Conservation (phyloP, 2,113 vertebrate species). For the Cyphomyrus discorhynchus region DNA sequence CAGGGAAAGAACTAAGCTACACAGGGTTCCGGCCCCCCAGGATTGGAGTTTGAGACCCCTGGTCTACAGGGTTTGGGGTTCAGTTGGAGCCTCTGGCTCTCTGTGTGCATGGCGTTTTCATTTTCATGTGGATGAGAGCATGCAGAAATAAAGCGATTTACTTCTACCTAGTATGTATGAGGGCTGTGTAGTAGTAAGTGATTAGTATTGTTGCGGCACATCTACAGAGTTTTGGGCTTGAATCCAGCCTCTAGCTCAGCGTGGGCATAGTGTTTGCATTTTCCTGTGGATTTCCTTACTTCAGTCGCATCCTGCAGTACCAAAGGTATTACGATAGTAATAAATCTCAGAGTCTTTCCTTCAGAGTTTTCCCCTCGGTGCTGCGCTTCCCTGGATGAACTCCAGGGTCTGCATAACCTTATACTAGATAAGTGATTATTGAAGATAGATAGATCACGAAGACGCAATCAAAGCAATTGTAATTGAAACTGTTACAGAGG, state of each 20-base stretch:
- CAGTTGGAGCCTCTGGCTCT: not conserved
- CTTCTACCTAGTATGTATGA: not conserved
- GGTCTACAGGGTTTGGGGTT: not conserved
- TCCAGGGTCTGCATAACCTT: not conserved
- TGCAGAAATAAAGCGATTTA: not conserved
- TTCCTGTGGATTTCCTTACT: not conserved
- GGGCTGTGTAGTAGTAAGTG: not conserved
- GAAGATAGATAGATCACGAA: not conserved
- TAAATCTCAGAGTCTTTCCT: not conserved
- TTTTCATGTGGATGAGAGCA: not conserved
- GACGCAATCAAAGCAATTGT: not conserved
- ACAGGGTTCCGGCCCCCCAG: too few relatives aligned
- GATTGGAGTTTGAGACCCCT: too few relatives aligned
- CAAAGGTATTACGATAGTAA: not conserved
- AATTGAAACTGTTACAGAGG: not conserved
- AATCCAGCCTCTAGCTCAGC: not conserved
- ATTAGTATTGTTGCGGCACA: not conserved
- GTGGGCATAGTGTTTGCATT: not conserved
- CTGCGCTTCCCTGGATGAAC: not conserved
- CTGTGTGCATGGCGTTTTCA: not conserved
- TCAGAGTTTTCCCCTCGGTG: not conserved
- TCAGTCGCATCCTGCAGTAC: not conserved
- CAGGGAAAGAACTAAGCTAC: too few relatives aligned
- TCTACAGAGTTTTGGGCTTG: not conserved
- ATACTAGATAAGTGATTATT: not conserved